Conservation (phyloP, 2,888 invertebrate genomes). For the Diadegma fenestrale region DNA sequence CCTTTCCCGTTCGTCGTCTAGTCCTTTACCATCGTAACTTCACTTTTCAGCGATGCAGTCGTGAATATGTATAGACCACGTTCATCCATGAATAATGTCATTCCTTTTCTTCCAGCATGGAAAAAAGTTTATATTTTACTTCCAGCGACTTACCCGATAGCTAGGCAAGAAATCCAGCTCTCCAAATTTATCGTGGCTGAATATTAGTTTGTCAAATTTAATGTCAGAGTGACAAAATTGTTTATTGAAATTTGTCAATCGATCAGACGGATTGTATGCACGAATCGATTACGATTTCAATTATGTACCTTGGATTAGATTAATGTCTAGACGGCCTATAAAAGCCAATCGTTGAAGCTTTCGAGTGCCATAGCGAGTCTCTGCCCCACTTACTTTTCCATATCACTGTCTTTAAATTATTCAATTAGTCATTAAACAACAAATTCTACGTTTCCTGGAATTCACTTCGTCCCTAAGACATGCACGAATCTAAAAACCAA, state of each 20-base stretch:
- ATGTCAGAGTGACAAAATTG: neutral
- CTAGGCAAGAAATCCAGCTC: neutral
- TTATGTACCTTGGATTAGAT: neutral
- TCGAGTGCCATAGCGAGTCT: neutral
- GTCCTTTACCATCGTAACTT: slow-evolving; percentile 11
- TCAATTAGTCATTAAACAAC: neutral
- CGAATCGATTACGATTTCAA: neutral
- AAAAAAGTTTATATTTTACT: neutral
- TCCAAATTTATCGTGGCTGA: neutral
- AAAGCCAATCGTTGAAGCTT: neutral
- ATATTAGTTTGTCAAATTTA: neutral
- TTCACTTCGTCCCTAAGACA: neutral
- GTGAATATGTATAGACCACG: slow-evolving; percentile 10
- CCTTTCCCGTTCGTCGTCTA: slow-evolving; percentile 21
- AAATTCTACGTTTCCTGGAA: no score
- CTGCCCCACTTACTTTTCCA: neutral
- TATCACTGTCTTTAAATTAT: neutral
- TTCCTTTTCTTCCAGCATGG: neutral
- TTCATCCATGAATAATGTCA: neutral
- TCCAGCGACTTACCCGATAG: neutral
- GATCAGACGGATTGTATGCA: neutral
- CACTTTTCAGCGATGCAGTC: slow-evolving; percentile 8
- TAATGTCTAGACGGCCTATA: neutral
- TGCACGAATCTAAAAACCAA: neutral
- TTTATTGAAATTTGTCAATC: neutral